phyloP scores from a whole-genome alignment of 2,797 vertebrate genomes.

The Anniella stebbinsi region DNA sequence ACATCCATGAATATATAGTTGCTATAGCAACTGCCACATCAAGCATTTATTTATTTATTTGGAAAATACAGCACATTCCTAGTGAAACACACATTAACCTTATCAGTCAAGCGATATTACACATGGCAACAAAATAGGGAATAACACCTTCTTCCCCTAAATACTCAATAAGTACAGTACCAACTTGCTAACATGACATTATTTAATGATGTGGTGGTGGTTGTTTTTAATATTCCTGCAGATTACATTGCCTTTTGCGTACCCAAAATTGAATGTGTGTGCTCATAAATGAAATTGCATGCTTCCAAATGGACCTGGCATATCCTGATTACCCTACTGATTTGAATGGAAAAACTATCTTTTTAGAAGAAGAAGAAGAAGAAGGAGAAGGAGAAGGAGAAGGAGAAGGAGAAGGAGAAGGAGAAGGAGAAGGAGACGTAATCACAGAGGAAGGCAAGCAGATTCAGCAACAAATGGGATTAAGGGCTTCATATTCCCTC shows the following conservation, averaged over 20 bases:
- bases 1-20: slow-evolving; percentile 54
- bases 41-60: slow-evolving; percentile 56
- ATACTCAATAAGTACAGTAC: slow-evolving; percentile 46
- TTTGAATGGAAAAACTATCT: slow-evolving; percentile 33
- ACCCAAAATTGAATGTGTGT: neutral
- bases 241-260: slow-evolving; percentile 53
- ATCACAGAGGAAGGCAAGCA: neutral
- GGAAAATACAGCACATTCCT: slow-evolving; percentile 2
- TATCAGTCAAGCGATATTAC: slow-evolving; percentile 67
- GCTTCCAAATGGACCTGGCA: slow-evolving; percentile 48
- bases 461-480: slow-evolving; percentile 3
- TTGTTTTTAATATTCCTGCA: slow-evolving; percentile 38
- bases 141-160: slow-evolving; percentile 47
- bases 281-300: slow-evolving; percentile 25
- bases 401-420: too few species aligned
- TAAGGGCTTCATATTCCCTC: neutral
- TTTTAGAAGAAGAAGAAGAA: too few species aligned
- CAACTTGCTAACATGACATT: slow-evolving; percentile 55
- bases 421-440: too few species aligned
- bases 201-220: slow-evolving; percentile 43
- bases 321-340: slow-evolving; percentile 13
- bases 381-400: too few species aligned
- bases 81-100: slow-evolving; percentile 62
- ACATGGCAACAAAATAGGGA: slow-evolving; percentile 57
- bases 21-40: slow-evolving; percentile 70